These are phyloP conservation scores for Acleris laterana DNA, from an alignment of 2,888 invertebrate genomes.

Conservation along the genomic window DNA sequence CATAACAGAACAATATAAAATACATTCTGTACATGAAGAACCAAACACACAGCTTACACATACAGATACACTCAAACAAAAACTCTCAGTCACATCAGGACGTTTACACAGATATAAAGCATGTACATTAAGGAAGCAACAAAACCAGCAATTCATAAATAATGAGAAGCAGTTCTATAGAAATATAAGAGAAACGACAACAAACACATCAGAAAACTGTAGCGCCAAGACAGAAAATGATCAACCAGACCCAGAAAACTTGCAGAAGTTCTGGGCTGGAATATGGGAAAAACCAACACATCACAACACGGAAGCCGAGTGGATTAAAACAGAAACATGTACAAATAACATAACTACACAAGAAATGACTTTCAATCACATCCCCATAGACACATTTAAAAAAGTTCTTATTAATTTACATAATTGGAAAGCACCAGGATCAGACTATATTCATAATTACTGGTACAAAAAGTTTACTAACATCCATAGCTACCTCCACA, in stretches of 20 bases:
- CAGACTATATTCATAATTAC: slow-evolving; percentile 40
- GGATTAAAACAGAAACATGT: slow-evolving; percentile 21
- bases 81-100: slow-evolving; percentile 24
- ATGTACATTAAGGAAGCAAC: slow-evolving; percentile 36
- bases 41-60: slow-evolving; percentile 31
- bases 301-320: slow-evolving; percentile 36
- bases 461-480: slow-evolving; percentile 42
- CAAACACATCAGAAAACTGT: neutral
- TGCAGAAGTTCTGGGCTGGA: slow-evolving; percentile 30
- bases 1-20: slow-evolving; percentile 34
- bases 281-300: slow-evolving; percentile 34
- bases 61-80: slow-evolving; percentile 36
- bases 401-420: slow-evolving; percentile 32
- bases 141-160: slow-evolving; percentile 36
- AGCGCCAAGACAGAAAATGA: neutral
- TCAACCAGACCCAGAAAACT: slow-evolving; percentile 10
- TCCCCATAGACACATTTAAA: slow-evolving; percentile 30
- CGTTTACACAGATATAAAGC: slow-evolving; percentile 33
- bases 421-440: slow-evolving; percentile 42
- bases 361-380: slow-evolving; percentile 32
- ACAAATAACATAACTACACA: slow-evolving; percentile 1
- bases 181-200: neutral
- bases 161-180: slow-evolving; percentile 39
- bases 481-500: slow-evolving; percentile 28
- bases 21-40: slow-evolving; percentile 36